A percentile compares a stretch with the other conserved stretches of the same genome.
phyloP scores from a whole-genome alignment of 2,797 vertebrate species.

The Lepilemur septentrionalis region DNA sequence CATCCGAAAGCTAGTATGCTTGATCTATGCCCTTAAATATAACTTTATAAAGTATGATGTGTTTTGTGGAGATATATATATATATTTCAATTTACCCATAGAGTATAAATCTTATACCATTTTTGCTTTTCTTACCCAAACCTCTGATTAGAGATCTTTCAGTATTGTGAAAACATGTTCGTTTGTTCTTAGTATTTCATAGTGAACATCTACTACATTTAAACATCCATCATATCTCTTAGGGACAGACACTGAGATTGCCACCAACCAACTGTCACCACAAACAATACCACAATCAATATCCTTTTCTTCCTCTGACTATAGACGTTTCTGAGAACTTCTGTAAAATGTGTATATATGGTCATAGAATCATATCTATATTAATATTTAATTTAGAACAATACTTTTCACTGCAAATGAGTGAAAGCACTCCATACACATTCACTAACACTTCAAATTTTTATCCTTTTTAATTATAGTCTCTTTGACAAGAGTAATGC shows the following conservation, averaged over 20 bases:
- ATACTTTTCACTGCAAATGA: not conserved
- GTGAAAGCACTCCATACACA: not conserved
- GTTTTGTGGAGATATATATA: not conserved
- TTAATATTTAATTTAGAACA: not conserved
- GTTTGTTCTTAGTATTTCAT: not conserved
- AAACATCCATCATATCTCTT: not conserved
- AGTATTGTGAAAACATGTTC: not conserved
- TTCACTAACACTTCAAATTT: not conserved
- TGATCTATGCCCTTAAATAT: not conserved
- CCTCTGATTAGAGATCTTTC: not conserved
- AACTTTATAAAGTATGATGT: not conserved
- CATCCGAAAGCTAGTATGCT: not conserved
- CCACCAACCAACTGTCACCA: not conserved
- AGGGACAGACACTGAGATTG: not conserved
- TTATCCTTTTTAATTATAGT: not conserved
- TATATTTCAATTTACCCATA: not conserved
- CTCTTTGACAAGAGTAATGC: not conserved
- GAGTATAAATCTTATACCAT: not conserved
- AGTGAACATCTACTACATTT: not conserved
- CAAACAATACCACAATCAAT: not conserved
- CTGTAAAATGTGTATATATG: not conserved
- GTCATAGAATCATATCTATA: not conserved
- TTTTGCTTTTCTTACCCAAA: not conserved
- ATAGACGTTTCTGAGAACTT: not conserved
- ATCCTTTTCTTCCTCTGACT: not conserved